These are phyloP conservation scores for Dendrocopos noguchii DNA, from an alignment of 2,113 vertebrate species.

Conservation along the genomic window DNA sequence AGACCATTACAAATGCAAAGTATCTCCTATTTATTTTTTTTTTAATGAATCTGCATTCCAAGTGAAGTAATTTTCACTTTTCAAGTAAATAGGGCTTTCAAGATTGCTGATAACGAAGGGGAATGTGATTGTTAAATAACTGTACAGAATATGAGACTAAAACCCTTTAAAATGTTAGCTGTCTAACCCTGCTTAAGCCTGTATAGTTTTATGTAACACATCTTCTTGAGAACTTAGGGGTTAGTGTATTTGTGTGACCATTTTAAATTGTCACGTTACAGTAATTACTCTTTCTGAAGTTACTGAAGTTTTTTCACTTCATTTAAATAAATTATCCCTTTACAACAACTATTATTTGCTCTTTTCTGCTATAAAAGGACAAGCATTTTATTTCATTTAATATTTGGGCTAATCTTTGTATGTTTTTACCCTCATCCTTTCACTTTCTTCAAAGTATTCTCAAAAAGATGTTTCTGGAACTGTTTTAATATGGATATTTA, in stretches of 20 bases:
- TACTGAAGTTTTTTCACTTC: background rate
- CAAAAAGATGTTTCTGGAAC: background rate
- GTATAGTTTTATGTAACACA: background rate
- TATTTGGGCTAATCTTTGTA: background rate
- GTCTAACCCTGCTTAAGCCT: too few relatives aligned
- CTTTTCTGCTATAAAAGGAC: background rate
- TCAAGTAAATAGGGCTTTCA: background rate
- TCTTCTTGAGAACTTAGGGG: background rate
- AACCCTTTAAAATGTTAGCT: too few relatives aligned
- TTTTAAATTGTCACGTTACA: background rate
- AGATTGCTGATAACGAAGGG: background rate
- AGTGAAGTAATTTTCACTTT: background rate
- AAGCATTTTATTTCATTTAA: background rate
- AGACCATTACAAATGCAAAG: background rate
- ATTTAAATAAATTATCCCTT: background rate
- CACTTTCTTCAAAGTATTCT: background rate
- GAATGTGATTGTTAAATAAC: background rate
- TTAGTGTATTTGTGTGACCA: background rate
- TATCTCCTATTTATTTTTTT: background rate
- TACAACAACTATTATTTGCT: background rate
- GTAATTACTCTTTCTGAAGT: background rate
- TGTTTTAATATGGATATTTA: background rate
- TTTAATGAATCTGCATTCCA: background rate
- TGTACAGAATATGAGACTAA: background rate
- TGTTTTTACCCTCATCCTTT: background rate